Percentiles rank a stretch among this genome's conserved stretches.
These are phyloP conservation scores for Ips nitidus DNA, from an alignment of 1,140 invertebrate genomes.

Conservation along the genomic window DNA sequence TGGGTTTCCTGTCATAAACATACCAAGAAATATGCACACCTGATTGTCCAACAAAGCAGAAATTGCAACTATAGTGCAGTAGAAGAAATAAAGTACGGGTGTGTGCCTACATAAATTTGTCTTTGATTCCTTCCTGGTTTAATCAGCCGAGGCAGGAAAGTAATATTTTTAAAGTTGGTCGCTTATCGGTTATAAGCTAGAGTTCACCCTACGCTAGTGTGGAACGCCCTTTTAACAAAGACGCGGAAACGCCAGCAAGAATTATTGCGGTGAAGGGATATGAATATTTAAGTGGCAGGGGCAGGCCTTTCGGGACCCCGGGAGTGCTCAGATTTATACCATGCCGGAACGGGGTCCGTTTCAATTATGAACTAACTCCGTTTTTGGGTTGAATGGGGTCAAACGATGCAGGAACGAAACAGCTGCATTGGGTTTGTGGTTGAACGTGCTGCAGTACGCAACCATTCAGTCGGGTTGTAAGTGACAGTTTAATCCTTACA, in stretches of 20 bases:
- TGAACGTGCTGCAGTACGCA: no score
- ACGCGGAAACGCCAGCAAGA: conserved; percentile 18
- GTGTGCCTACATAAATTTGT: no score
- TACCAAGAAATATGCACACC: conserved; percentile 7
- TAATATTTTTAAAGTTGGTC: no score
- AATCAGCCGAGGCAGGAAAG: no score
- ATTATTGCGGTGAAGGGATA: conserved; percentile 27
- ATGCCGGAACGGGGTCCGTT: conserved; percentile 13
- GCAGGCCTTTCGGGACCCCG: conserved; percentile 4
- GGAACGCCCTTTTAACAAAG: conserved; percentile 7
- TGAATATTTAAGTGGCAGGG: conserved; percentile 25
- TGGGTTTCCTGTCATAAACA: conserved; percentile 15
- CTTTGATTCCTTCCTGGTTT: no score
- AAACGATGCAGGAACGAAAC: neutral
- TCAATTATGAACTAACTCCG: conserved; percentile 19
- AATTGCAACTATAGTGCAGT: no score
- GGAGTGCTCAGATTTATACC: conserved; percentile 22
- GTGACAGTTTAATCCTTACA: no score
- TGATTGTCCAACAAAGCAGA: no score
- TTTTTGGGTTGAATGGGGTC: conserved; percentile 3
- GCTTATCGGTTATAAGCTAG: neutral
- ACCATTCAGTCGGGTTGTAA: no score
- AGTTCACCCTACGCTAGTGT: neutral
- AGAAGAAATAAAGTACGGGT: no score
- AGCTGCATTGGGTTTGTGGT: neutral